Base-by-base conservation (phyloP, 1,140 invertebrate species). In the Microplitis demolitor region DNA sequence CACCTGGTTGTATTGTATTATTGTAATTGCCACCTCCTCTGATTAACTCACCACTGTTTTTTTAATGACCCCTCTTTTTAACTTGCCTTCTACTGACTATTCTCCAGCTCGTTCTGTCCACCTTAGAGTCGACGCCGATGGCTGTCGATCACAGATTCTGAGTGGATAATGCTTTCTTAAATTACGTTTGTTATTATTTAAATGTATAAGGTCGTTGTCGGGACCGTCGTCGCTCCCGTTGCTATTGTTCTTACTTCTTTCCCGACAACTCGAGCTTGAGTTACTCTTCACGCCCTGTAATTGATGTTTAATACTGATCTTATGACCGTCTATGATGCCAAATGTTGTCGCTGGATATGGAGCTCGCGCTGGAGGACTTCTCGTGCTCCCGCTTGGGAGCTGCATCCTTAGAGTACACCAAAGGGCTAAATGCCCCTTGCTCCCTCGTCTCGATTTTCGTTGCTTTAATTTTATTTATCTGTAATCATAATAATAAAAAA, bases 341-440 rank as follows among this genome's bases (percentile, higher is more conserved):
- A 82, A 76, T 78, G 78, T 75, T 68, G 80, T 82, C 74, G 81
- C 80, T 76, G 81, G 71, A 72, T 39, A 72, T 45, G 53, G 80
- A 77, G 78, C 78, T 78, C 83, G 84, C 80, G 81, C 79, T 80
- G 77, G 80, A 76, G 83, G 83, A 83, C 81, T 84, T 75, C 81
- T 85, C 81, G 82, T 82, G 86, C 86, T 85, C 86, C 86, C 86
- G 81, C 86, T 83, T 86, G 85, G 85, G 86, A 87, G 86, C 85
- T 86, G 86, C 86, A 87, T 87, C 85, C 86, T 87, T 87, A 85
- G 86, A 84, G 81, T 80, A 82, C 85, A 80, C 86, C 85, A 85
- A 86, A 86, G 86, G 86, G 85, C 85, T 86, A 75, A 74, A 77
- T 84, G 85, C 85, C 85, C 86, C 85, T 83, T 83, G 79, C 82